These are phyloP conservation scores for Zosterops borbonicus DNA, from an alignment of 2,113 vertebrate genomes.

Conservation along the genomic window DNA sequence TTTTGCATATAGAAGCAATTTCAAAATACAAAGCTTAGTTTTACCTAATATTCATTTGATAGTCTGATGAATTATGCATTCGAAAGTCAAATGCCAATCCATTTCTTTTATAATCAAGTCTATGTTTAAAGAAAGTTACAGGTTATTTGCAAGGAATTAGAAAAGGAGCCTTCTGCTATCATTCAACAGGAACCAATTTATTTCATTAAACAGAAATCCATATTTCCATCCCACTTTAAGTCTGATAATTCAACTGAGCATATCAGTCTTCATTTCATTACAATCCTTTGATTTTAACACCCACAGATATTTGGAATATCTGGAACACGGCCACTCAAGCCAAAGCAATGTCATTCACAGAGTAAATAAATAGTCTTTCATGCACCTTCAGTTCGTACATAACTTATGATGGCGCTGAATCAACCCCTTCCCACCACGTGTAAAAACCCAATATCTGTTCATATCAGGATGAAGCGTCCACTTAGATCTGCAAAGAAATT, in stretches of 20 bases:
- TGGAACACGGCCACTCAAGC: background rate
- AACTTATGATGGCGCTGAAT: background rate
- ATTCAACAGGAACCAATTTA: constrained; percentile 62
- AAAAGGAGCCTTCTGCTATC: constrained; percentile 42
- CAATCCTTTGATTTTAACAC: background rate
- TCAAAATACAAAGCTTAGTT: constrained; percentile 59
- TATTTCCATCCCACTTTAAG: background rate
- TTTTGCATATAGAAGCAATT: constrained; percentile 58
- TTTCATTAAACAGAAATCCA: constrained; percentile 42
- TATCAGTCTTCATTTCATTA: background rate
- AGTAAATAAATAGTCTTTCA: background rate
- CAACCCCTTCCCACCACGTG: background rate
- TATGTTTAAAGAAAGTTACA: background rate
- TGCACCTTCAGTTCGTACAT: background rate
- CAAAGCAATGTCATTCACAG: background rate
- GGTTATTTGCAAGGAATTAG: constrained; percentile 62
- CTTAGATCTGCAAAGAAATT: background rate
- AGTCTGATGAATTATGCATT: constrained; percentile 46
- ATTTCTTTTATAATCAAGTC: constrained; percentile 50
- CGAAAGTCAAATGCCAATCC: constrained; percentile 65
- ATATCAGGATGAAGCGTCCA: background rate
- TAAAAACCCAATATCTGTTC: background rate
- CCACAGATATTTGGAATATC: background rate
- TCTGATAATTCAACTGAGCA: background rate
- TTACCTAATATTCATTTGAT: constrained; percentile 66